Evolutionary conservation across 2,113 vertebrate species (phyloP), one percentile per base, ranked within the genome.

Genomic region (Callipepla squamata): DNA sequence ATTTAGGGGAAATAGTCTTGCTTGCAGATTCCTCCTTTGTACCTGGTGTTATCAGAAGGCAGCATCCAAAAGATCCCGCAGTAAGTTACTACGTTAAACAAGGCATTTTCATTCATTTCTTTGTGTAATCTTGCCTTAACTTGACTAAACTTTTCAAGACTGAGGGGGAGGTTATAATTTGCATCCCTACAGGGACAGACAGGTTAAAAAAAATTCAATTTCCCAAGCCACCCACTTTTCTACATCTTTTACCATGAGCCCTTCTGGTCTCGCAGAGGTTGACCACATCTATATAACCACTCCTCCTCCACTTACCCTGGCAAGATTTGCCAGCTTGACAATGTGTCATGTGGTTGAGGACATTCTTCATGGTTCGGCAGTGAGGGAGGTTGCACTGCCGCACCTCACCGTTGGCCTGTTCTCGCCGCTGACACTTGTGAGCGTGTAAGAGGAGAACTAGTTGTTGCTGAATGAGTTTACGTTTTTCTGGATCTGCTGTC

Each of bases 341-440:
- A 91, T 99, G 99, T 62, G 99, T 99, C 99, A 99, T 99, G 95
- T 99, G 99, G 97, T 99, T 99, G 32, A 99, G 98, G 92, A 99
- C 99, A 81, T 99, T 99, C 98, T 99, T 99, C 99, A 99, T 99
- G 82, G 99, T 99, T 65, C 99, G 98, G 91, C 99, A 99, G 57
- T 99, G 99, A 47, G 99, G 99, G 95, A 99, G 98, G 97, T 99
- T 99, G 96, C 99, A 99, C 93, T 98, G 99, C 26, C 98, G 97
- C 93, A 99, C 98, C 91, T 99, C 99, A 14, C 99, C 99, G 1
- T 99, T 99, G 80, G 99, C 99, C 96, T 99, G 99, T 87, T 99
- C 99, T 72, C 99, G 96, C 30, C 99, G 98, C 98, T 99, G 99
- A 98, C 99, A 99, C 97, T 99, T 99, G 97, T 99, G 99, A 44